Conservation (phyloP, 2,888 invertebrate genomes). For the Leucoma salicis region DNA sequence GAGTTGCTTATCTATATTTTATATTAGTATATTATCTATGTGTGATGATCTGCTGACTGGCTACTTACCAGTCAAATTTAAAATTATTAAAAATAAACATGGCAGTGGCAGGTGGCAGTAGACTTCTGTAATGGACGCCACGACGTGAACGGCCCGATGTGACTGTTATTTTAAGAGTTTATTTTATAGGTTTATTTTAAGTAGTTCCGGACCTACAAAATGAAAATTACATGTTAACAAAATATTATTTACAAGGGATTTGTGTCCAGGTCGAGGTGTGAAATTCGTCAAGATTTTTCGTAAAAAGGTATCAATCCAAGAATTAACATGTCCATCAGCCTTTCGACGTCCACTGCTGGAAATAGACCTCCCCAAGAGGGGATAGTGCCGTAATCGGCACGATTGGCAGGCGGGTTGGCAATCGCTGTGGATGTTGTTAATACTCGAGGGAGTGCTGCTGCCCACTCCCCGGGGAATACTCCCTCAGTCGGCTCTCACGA, state of each 20-base stretch:
- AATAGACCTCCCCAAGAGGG: too few species aligned
- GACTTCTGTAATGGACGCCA: constrained; percentile 6
- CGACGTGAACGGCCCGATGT: constrained; percentile 17
- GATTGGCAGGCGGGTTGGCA: too few species aligned
- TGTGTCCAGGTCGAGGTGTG: background rate
- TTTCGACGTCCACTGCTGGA: too few species aligned
- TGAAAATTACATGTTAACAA: constrained; percentile 30
- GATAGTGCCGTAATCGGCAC: too few species aligned
- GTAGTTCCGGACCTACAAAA: constrained; percentile 28
- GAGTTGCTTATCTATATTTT: too few species aligned
- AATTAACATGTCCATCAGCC: background rate
- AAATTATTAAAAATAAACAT: constrained; percentile 3
- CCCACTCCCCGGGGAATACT: too few species aligned
- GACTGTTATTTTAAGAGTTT: constrained; percentile 10
- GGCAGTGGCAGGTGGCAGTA: too few species aligned
- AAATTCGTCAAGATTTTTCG: constrained; percentile 1
- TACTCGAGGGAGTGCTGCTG: too few species aligned
- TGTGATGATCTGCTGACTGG: too few species aligned
- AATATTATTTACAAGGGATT: background rate
- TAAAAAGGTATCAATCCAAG: constrained; percentile 10
- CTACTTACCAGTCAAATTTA: background rate
- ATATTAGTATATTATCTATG: too few species aligned
- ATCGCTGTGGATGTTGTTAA: too few species aligned
- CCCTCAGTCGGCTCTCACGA: too few species aligned
- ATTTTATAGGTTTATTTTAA: constrained; percentile 17